A percentile compares a stretch with the other conserved stretches of the same genome.
These are phyloP conservation scores for Sminthopsis crassicaudata DNA, from an alignment of 2,113 vertebrate species.

Conservation along the genomic window DNA sequence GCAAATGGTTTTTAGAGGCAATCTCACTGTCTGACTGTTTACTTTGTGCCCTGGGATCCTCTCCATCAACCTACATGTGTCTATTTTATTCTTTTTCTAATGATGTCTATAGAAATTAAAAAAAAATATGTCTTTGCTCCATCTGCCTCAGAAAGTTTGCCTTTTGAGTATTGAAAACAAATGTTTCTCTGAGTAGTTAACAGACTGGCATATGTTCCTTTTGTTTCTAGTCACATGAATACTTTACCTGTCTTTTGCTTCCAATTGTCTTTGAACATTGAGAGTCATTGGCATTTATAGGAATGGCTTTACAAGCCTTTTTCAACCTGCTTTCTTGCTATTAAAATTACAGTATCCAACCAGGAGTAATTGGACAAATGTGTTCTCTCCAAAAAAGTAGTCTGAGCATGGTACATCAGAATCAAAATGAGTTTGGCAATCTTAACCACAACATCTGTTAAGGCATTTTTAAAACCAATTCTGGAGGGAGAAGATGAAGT, in stretches of 20 bases:
- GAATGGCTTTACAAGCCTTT: not conserved
- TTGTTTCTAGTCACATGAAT: not conserved
- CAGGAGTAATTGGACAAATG: conserved; percentile 5
- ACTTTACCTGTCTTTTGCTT: not conserved
- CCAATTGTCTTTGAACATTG: conserved; percentile 22
- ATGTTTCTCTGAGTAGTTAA: not conserved
- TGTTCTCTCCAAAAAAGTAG: conserved; percentile 55
- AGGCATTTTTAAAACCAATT: conserved; percentile 28
- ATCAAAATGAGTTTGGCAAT: conserved; percentile 74
- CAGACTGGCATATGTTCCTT: conserved; percentile 16
- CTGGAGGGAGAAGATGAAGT: not conserved
- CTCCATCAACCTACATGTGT: accelerated
- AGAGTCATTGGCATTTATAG: not conserved
- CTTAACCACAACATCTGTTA: conserved; percentile 67
- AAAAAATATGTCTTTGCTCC: not conserved
- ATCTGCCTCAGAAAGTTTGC: not conserved
- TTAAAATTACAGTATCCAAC: conserved; percentile 31
- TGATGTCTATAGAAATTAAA: not conserved
- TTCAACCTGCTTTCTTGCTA: conserved; percentile 57
- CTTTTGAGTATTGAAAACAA: not conserved
- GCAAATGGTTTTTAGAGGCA: conserved; percentile 11
- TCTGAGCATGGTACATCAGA: conserved; percentile 47
- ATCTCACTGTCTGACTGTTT: not conserved
- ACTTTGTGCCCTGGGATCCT: not conserved
- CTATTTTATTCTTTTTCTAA: conserved; percentile 23